Base-by-base conservation (phyloP, 2,888 invertebrate species). In the Drosophila mimica region DNA sequence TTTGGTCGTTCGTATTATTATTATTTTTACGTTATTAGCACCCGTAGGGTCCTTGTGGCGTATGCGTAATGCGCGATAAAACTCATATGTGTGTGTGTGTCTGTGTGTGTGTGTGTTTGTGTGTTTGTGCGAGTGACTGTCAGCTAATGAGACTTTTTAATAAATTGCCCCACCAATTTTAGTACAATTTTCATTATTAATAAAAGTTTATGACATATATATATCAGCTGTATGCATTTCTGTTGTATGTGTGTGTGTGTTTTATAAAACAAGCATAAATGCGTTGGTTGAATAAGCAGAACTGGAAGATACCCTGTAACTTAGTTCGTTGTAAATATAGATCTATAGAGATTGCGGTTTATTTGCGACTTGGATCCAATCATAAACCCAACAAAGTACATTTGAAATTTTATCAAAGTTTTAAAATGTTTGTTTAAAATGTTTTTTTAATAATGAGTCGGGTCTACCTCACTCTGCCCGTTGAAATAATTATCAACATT, bases 151-250 rank as follows among this genome's bases (percentile, higher is more conserved):
- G 87, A 88, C 76, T 88, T 88, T 88, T 88, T 88, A 88, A 88
- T 88, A 88, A 88, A 88, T 88, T 88, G 84, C 80, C 76, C 87
- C 82, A 73, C 71, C 89, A 86, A 82, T 88, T 90, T 88, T 80
- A 88, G 81, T 88, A 90, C 87, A 90, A 83, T 90, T 88, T 88
- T 88, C 90, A 88, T 88, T 88, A 88, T 90, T 88, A 88, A 88
- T 88, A 88, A 90, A 90, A 90, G 65, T 88, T 88, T 88, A 88
- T 88, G 89, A 76, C 83, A 83, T 79, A 74, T 75, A 75, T 75
- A 83, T 79, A 86, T 87, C 79, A 75, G 83, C 51, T 74, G 74
- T 81, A 75, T 68, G 59, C 52, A 59, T 58, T 52, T 53, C 17
- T 46, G 8, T 40, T 77, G 36, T 58, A 36, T 43, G 33, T 31